Evolutionary conservation across 92 coral and sea anemone species (phyloP), one percentile per base, ranked within the genome.

Genomic region (Diadumene lineata): DNA sequence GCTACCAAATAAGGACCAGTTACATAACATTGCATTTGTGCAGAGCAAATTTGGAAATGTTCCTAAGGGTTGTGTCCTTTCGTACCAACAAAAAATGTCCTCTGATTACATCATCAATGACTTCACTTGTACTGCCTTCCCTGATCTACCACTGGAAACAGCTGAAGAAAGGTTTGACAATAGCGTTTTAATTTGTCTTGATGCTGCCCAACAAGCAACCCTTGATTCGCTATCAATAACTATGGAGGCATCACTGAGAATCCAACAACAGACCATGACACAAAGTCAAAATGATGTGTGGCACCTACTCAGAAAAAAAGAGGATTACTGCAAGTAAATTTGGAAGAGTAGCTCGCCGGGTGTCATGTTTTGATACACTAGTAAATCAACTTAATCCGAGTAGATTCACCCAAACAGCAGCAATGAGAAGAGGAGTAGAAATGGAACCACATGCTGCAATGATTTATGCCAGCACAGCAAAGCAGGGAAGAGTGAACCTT

Each of bases 271-370:
- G 46, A 87, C 92, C 16, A 66, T 76, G 23, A 76, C 77, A 25
- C 88, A 87, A 62, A 83, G 82, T 60, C 26, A 62, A 18, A 78
- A 50, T 51, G 33, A 44, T 18, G 24, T 87, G 19, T 83, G 92
- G 92, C 85, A 83, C 48, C 15, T 73, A 13, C 77, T 87, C 64
- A 51, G 81, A 23, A 56, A 29, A 17, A n/a, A 87, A 87, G 61
- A 33, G 83, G 56, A 88, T 84, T 15, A 84, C 89, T 25, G 89
- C 89, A 11, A 88, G 92, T 60, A 84, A 88, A 33, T 84, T 79
- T 88, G 84, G 89, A 29, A 22, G 67, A 46, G 79, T 68, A 46
- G 83, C 88, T 6, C 66, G 63, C 46, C 69, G 86, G 43, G 24
- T 53, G 24, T 9, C 65, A 17, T 72, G 70, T 25, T 88, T 88